Evolutionary conservation across 2,113 vertebrate genomes (phyloP).

Genomic region (Pomatostomus ruficeps): DNA sequence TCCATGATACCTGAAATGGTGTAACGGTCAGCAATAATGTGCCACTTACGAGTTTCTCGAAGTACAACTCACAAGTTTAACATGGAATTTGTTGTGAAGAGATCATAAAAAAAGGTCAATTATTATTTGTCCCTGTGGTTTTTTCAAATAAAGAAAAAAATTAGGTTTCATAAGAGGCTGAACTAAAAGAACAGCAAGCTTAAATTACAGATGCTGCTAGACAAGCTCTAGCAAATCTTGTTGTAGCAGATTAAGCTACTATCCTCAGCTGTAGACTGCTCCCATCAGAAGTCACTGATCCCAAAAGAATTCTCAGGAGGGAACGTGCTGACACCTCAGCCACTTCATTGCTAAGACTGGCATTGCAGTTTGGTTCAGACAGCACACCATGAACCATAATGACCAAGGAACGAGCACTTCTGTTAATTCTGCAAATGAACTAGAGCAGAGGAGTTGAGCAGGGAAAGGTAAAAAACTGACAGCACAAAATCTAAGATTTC

Average conservation of each 20-base stretch:
- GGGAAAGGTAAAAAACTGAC: not conserved
- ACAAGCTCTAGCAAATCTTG: slow-evolving; percentile 46
- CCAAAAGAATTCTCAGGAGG: not conserved
- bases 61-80: not conserved
- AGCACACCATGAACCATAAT: not conserved
- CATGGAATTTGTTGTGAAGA: not conserved
- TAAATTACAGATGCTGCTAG: not conserved
- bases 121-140: not conserved
- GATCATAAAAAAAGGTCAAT: not conserved
- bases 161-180: not conserved
- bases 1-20: not conserved
- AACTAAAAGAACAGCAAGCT: not conserved
- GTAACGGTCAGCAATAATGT: not conserved
- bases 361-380: not conserved
- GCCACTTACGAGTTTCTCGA: not conserved
- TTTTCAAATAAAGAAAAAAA: not conserved
- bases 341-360: not conserved
- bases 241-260: slow-evolving; percentile 55
- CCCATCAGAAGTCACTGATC: not conserved
- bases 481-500: not conserved
- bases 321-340: not conserved
- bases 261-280: slow-evolving; percentile 5
- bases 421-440: not conserved
- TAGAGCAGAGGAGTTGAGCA: not conserved
- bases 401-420: not conserved